Conservation (phyloP, 2,113 vertebrate species). For the Muntiacus muntjak region DNA sequence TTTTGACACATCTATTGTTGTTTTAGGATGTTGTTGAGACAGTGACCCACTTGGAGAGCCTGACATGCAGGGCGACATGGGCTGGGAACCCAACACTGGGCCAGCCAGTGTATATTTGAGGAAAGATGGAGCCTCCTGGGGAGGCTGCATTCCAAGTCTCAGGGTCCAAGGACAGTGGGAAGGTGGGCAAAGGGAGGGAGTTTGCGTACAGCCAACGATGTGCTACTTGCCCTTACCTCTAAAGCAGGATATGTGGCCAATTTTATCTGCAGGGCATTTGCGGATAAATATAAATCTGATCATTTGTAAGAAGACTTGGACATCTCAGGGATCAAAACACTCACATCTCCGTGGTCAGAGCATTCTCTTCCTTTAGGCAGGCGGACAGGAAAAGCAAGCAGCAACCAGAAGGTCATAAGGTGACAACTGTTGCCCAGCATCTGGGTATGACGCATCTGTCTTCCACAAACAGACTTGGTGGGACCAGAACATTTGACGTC, state of each 20-base stretch:
- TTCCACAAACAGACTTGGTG: neutral
- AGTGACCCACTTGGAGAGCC: neutral
- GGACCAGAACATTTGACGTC: neutral
- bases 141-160: neutral
- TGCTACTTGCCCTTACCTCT: neutral
- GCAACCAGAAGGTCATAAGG: neutral
- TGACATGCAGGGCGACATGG: neutral
- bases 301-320: neutral
- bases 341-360: neutral
- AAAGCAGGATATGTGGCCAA: neutral
- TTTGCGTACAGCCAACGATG: neutral
- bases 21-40: neutral
- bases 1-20: neutral
- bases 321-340: neutral
- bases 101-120: neutral
- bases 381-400: neutral
- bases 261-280: neutral
- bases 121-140: neutral
- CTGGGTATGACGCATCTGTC: no score
- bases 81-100: neutral
- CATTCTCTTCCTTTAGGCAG: neutral
- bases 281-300: neutral
- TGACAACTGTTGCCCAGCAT: neutral
- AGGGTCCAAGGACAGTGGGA: neutral
- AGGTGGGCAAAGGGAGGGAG: fast-evolving